Evolutionary conservation across 2,797 vertebrate species (phyloP).

Genomic region (Ptychobarbus kaznakovi): DNA sequence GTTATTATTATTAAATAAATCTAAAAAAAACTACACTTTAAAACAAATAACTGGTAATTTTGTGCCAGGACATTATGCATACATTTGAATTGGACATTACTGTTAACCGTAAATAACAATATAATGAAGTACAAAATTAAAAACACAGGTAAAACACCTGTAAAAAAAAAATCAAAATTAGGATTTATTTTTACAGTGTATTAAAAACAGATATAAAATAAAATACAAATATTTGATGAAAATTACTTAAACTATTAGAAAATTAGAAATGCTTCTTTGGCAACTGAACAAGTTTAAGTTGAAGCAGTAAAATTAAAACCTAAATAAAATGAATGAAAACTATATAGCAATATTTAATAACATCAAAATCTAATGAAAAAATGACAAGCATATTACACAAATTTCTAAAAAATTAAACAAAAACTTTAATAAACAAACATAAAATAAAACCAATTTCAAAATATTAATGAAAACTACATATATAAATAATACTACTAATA

Average conservation of each 20-base stretch:
- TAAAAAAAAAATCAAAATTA: neutral
- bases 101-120: neutral
- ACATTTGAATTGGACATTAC: neutral
- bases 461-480: no score
- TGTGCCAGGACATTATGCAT: neutral
- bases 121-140: neutral
- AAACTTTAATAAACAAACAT: neutral
- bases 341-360: neutral
- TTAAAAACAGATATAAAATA: neutral
- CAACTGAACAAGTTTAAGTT: neutral
- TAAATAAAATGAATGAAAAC: neutral
- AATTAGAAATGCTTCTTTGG: neutral
- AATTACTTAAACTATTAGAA: neutral
- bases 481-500: neutral
- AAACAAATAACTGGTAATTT: neutral
- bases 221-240: neutral
- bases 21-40: neutral
- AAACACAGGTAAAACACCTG: neutral
- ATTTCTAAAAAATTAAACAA: neutral
- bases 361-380: neutral
- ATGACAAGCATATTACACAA: neutral
- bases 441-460: no score
- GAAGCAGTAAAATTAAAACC: neutral
- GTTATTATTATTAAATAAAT: neutral
- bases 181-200: neutral